Percentiles rank a stretch among this genome's conserved stretches.
phyloP scores from a whole-genome alignment of 1,140 invertebrate species.

The Plectrocnemia conspersa region DNA sequence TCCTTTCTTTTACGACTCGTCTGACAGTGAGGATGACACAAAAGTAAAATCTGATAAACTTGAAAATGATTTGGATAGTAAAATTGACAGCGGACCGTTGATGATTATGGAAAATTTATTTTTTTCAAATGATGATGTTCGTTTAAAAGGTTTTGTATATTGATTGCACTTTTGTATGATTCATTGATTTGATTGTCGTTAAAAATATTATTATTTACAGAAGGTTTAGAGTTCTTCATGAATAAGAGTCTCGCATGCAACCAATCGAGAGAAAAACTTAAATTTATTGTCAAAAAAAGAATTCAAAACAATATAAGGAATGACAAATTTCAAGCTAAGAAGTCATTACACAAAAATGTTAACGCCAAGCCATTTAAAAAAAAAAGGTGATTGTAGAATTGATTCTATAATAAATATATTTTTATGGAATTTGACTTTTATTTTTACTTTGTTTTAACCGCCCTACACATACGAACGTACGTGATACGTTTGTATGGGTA shows the following conservation, averaged over 20 bases:
- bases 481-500: no score
- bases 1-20: conserved; percentile 61
- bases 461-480: no score
- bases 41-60: conserved; percentile 28
- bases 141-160: conserved; percentile 51
- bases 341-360: conserved; percentile 15
- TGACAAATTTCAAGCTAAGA: conserved; percentile 36
- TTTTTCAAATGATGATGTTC: conserved; percentile 49
- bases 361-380: conserved; percentile 23
- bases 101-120: conserved; percentile 52
- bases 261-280: conserved; percentile 51
- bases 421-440: no score
- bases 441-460: no score
- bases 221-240: conserved; percentile 55
- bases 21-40: conserved; percentile 53
- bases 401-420: no score
- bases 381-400: no score
- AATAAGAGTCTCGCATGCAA: conserved; percentile 39
- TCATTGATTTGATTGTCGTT: conserved; percentile 18
- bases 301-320: conserved; percentile 57
- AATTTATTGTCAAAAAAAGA: conserved; percentile 57
- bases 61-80: conserved; percentile 34
- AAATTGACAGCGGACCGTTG: conserved; percentile 41
- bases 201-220: conserved; percentile 43
- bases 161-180: conserved; percentile 20